Evolutionary conservation across 2,888 invertebrate genomes (phyloP).

Genomic region (Lamproptera curius): DNA sequence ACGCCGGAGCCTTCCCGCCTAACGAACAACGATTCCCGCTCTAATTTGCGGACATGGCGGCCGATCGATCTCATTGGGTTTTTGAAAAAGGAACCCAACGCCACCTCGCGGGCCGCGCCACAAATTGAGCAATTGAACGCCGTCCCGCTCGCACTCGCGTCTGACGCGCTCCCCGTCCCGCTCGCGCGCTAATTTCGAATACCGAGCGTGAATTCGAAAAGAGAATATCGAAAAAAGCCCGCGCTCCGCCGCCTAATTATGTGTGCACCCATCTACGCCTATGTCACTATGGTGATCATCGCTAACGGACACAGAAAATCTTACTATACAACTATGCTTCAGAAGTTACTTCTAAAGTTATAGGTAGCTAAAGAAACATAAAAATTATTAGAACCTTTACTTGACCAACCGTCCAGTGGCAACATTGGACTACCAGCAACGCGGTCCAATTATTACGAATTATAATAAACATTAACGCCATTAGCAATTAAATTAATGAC

Average conservation of each 20-base stretch:
- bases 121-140: constrained; percentile 76
- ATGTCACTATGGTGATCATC: too few species aligned
- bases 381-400: constrained; percentile 4
- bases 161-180: constrained; percentile 38
- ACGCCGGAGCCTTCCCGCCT: constrained; percentile 39
- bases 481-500: constrained; percentile 52
- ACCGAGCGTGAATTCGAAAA: constrained; percentile 46
- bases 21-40: constrained; percentile 74
- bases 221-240: constrained; percentile 52
- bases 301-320: too few species aligned
- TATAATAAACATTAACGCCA: constrained; percentile 26
- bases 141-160: constrained; percentile 45
- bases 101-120: constrained; percentile 60
- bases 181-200: constrained; percentile 36
- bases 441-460: constrained; percentile 23
- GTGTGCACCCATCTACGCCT: constrained; percentile 13
- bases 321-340: too few species aligned
- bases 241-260: constrained; percentile 39
- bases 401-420: constrained; percentile 4
- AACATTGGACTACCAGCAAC: constrained; percentile 12
- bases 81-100: constrained; percentile 67
- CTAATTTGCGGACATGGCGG: constrained; percentile 76
- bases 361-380: constrained; percentile 6
- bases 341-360: not conserved
- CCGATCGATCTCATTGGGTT: constrained; percentile 77